Evolutionary conservation across 2,888 invertebrate species (phyloP).

Genomic region (Diarsia mendica): DNA sequence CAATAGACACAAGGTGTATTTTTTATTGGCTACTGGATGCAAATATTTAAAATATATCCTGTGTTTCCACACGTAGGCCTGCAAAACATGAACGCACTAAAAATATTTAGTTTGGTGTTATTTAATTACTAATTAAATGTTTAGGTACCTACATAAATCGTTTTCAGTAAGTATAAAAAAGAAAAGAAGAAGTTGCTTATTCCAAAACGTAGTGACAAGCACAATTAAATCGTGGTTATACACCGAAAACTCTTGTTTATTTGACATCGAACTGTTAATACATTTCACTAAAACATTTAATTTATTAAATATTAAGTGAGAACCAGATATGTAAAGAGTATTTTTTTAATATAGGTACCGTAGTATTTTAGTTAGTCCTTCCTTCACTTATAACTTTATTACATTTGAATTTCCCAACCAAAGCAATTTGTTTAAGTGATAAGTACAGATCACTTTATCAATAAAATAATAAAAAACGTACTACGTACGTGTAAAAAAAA

Average conservation of each 20-base stretch:
- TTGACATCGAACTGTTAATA: constrained; percentile 10
- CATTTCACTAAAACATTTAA: not conserved
- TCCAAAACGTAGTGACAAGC: constrained; percentile 5
- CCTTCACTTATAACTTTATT: not conserved
- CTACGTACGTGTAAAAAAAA: not conserved
- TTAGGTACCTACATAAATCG: too few relatives aligned
- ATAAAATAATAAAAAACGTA: not conserved
- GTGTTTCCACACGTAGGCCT: constrained; percentile 33
- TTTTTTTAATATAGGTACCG: not conserved
- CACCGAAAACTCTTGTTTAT: not conserved
- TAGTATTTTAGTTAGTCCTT: constrained; percentile 3
- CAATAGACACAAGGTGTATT: not conserved
- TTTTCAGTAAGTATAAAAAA: not conserved
- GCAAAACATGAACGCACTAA: constrained; percentile 24
- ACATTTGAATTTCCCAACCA: not conserved
- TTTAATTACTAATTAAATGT: too few relatives aligned
- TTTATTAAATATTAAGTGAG: constrained; percentile 5
- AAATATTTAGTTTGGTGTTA: not conserved
- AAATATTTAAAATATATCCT: constrained; percentile 5
- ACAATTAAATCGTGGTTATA: constrained; percentile 2
- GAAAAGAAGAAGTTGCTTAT: not conserved
- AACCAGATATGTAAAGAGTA: constrained; percentile 36
- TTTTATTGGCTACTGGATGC: not conserved
- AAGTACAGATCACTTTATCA: not conserved
- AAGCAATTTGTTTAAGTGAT: not conserved